These are phyloP conservation scores for Micromussa lordhowensis DNA, from an alignment of 92 coral and sea anemone genomes.

Conservation along the genomic window DNA sequence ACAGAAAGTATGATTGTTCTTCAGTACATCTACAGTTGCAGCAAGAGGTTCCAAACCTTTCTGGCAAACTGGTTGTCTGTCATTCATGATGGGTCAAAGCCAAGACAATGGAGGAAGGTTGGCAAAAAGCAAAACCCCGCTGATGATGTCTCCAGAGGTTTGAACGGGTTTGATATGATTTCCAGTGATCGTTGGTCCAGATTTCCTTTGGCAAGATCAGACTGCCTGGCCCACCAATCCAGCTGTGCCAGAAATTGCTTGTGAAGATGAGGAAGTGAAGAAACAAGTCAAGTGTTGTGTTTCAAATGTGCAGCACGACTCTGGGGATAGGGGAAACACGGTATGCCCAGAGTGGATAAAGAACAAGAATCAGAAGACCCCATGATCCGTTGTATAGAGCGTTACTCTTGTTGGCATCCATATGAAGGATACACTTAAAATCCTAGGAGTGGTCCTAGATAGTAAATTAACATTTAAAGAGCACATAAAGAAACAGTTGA, in stretches of 20 bases:
- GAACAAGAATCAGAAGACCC: slow-evolving; percentile 2
- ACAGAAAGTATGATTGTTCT: slow-evolving; percentile 34
- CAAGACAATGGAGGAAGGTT: slow-evolving; percentile 40
- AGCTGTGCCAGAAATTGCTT: slow-evolving; percentile 6
- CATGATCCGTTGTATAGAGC: neutral
- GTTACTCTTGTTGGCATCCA: slow-evolving; percentile 28
- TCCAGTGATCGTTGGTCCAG: slow-evolving; percentile 32
- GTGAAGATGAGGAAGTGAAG: slow-evolving; percentile 25
- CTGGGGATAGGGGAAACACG: neutral
- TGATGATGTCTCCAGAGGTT: slow-evolving; percentile 34
- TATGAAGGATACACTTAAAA: too few relatives aligned
- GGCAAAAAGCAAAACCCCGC: slow-evolving; percentile 29
- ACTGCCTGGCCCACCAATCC: slow-evolving; percentile 21
- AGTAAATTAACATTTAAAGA: too few relatives aligned
- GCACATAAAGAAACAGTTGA: too few relatives aligned
- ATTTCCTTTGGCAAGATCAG: slow-evolving; percentile 25
- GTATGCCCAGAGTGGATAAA: neutral
- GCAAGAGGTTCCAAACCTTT: slow-evolving; percentile 39
- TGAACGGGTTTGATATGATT: slow-evolving; percentile 10
- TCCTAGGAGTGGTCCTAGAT: too few relatives aligned
- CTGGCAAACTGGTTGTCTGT: slow-evolving; percentile 22
- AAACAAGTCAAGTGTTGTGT: slow-evolving; percentile 16
- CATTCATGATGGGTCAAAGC: slow-evolving; percentile 29
- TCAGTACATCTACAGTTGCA: slow-evolving; percentile 27
- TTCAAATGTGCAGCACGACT: slow-evolving; percentile 3